Conservation (phyloP, 2,797 vertebrate genomes). For the Urosaurus nigricauda region DNA sequence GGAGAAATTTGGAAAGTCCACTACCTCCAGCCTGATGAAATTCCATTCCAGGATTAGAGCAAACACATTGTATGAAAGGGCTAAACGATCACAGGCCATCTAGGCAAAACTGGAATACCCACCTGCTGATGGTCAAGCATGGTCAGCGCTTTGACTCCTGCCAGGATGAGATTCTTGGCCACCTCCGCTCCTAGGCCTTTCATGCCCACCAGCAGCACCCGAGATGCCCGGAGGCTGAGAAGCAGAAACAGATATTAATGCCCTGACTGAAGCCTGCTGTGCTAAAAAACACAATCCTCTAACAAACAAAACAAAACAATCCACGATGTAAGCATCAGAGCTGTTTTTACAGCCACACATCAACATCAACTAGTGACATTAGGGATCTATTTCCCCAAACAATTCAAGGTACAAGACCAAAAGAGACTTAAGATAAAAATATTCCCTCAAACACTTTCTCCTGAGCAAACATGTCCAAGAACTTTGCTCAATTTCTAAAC, state of each 20-base stretch:
- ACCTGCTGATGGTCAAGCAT: constrained; percentile 92
- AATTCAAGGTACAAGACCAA: not conserved
- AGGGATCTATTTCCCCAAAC: not conserved
- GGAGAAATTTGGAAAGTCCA: too few relatives aligned
- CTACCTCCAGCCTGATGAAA: too few relatives aligned
- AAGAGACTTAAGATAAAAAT: not conserved
- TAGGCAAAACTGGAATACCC: not conserved
- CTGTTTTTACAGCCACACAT: not conserved
- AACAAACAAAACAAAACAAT: too few relatives aligned
- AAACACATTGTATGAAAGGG: not conserved
- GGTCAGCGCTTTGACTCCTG: constrained; percentile 91
- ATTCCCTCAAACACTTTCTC: not conserved
- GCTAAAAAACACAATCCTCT: not conserved
- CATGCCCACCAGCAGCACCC: constrained; percentile 88
- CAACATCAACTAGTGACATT: not conserved
- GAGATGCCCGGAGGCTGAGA: constrained; percentile 88
- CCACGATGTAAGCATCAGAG: not conserved
- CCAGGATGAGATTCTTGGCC: constrained; percentile 94
- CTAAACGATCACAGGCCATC: not conserved
- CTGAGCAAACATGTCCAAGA: too few relatives aligned
- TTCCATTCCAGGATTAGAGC: not conserved
- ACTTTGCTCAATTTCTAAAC: not conserved
- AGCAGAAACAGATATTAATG: accelerated
- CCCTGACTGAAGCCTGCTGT: too few relatives aligned
- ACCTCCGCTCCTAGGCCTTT: constrained; percentile 91